Evolutionary conservation across 1,140 invertebrate genomes (phyloP), one percentile per base, ranked within the genome.

Genomic region (Chironomus striatipennis): DNA sequence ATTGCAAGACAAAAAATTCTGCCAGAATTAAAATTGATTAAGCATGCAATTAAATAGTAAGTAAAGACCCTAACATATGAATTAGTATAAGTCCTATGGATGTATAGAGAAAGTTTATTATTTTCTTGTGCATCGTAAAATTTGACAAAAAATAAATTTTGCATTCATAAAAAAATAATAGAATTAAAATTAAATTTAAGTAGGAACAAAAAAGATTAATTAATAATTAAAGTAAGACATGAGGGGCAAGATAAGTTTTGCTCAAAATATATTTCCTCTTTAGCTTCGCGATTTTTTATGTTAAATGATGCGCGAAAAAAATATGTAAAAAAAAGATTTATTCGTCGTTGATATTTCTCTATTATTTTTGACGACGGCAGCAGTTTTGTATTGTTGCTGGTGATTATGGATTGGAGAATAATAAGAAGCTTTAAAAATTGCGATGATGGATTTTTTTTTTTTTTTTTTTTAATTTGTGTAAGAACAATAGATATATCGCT

Each of bases 1-100:
- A 85, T 88, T 34, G 77, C 76, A 4, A 85, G 82, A 75, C 84
- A 86, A 75, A 85, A 83, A 73, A 77, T 74, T n/a, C 79, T 85
- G 72, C 84, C 84, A 21, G 81, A 84, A 75, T 81, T 84, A 43
- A 83, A 81, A 76, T 77, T 85, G 72, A 80, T 84, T 2, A 85
- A 85, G 21, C 17, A 21, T 70, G 65, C 20, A 18, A 70, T 20
- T 18, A 70, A 70, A 34, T 34, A 34, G 24, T 34, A 6, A 70
- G 65, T 10, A 18, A 70, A 70, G 1, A n/a, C n/a, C n/a, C 18
- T 20, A 5, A 34, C 24, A 18, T 18, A 18, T 34, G 5, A 34
- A 34, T 18, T 70, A 70, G 65, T 21, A 21, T 70, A 70, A 21
- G 9, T 34, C 24, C 24, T 34, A 15, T 57, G n/a, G n/a, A 57